Conservation (phyloP, 2,797 vertebrate species). For the Acomys russatus region DNA sequence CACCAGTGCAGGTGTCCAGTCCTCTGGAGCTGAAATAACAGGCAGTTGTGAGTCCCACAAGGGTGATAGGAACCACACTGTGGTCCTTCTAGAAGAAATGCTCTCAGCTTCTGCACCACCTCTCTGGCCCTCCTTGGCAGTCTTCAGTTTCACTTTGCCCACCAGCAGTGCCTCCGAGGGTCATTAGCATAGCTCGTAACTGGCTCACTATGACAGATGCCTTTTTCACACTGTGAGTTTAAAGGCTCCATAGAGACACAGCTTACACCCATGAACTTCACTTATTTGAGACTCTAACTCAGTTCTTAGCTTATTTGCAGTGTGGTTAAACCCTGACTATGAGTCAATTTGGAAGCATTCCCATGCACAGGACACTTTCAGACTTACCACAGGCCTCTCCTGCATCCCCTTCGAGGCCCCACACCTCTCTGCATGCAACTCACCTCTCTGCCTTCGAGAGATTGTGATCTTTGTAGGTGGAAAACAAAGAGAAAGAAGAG, state of each 20-base stretch:
- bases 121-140: background rate
- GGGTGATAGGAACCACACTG: background rate
- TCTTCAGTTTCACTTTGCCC: background rate
- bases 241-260: background rate
- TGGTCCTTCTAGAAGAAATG: background rate
- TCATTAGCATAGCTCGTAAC: background rate
- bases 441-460: background rate
- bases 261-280: background rate
- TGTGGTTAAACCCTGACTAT: background rate
- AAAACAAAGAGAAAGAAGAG: constrained; percentile 2
- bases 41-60: background rate
- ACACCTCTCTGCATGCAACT: background rate
- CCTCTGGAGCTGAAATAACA: background rate
- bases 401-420: background rate
- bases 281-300: constrained; percentile 33
- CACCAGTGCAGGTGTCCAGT: background rate
- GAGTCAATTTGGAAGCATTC: background rate
- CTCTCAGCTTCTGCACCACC: background rate
- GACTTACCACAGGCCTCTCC: background rate
- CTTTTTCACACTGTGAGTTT: background rate
- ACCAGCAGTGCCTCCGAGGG: background rate
- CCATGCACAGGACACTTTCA: background rate
- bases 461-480: constrained; percentile 7
- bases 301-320: constrained; percentile 24
- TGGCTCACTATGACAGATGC: background rate